Conservation (phyloP, 1,140 invertebrate species). For the Goniozus legneri region DNA sequence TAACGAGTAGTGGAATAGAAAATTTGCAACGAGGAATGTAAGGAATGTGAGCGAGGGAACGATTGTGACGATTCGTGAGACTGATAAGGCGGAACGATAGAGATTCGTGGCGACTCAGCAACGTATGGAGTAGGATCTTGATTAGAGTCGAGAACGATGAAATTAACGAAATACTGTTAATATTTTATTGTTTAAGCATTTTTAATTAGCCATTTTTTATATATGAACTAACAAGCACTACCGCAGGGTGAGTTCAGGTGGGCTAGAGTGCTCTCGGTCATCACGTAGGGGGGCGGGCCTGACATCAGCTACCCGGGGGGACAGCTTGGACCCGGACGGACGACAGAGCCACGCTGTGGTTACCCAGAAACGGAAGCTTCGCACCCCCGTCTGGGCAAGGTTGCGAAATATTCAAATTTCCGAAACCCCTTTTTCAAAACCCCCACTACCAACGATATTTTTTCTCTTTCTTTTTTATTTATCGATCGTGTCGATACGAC, state of each 20-base stretch:
- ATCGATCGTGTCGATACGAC: too few species aligned
- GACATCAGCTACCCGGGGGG: constrained; percentile 38
- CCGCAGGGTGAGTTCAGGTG: constrained; percentile 50
- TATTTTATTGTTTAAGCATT: too few species aligned
- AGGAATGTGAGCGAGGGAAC: too few species aligned
- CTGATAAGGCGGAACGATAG: too few species aligned
- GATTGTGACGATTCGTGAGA: too few species aligned
- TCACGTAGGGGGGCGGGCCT: constrained; percentile 46
- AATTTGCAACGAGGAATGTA: too few species aligned
- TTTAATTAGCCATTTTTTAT: constrained; percentile 27
- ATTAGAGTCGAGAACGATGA: background rate
- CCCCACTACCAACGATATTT: constrained; percentile 2
- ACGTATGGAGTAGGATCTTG: too few species aligned
- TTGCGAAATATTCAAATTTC: constrained; percentile 55
- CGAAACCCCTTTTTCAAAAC: constrained; percentile 27
- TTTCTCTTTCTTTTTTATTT: too few species aligned
- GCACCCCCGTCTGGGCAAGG: constrained; percentile 72
- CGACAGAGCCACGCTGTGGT: constrained; percentile 50
- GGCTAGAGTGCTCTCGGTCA: constrained; percentile 48
- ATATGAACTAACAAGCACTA: constrained; percentile 50
- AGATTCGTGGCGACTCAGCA: too few species aligned
- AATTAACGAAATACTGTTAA: constrained; percentile 20
- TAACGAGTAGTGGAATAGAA: too few species aligned
- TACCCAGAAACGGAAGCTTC: constrained; percentile 64
- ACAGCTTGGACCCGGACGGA: constrained; percentile 47